A percentile compares a stretch with the other conserved stretches of the same genome.
Conservation (phyloP, 2,113 vertebrate species). For the Leptosomus discolor region DNA sequence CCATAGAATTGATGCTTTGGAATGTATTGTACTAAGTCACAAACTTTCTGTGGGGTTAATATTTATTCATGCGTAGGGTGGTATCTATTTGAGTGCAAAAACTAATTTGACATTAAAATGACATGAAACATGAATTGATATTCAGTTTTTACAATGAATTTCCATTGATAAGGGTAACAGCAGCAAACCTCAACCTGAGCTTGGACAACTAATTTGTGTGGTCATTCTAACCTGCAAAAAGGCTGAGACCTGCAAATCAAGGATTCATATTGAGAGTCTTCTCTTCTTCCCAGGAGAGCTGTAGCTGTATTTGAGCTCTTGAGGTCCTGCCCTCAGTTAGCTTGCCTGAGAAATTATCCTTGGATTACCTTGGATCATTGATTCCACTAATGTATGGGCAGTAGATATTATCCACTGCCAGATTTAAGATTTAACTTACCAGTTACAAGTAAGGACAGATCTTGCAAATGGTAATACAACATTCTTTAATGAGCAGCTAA, state of each 20-base stretch:
- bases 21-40: background rate
- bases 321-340: constrained; percentile 35
- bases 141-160: background rate
- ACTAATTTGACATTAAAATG: background rate
- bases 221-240: background rate
- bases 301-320: constrained; percentile 1
- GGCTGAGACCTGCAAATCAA: constrained; percentile 31
- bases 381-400: constrained; percentile 42
- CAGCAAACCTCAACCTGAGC: background rate
- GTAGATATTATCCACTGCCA: background rate
- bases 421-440: constrained; percentile 22
- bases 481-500: constrained; percentile 1
- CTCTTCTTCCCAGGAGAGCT: constrained; percentile 5
- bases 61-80: background rate
- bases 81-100: background rate
- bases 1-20: background rate
- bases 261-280: background rate
- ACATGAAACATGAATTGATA: background rate
- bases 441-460: constrained; percentile 7
- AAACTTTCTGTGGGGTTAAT: background rate
- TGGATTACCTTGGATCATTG: constrained; percentile 54
- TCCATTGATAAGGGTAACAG: background rate
- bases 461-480: background rate
- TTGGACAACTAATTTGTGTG: background rate
- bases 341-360: constrained; percentile 62